Evolutionary conservation across 2,797 vertebrate species (phyloP), one percentile per base, ranked within the genome.

Genomic region (Myotis myotis): DNA sequence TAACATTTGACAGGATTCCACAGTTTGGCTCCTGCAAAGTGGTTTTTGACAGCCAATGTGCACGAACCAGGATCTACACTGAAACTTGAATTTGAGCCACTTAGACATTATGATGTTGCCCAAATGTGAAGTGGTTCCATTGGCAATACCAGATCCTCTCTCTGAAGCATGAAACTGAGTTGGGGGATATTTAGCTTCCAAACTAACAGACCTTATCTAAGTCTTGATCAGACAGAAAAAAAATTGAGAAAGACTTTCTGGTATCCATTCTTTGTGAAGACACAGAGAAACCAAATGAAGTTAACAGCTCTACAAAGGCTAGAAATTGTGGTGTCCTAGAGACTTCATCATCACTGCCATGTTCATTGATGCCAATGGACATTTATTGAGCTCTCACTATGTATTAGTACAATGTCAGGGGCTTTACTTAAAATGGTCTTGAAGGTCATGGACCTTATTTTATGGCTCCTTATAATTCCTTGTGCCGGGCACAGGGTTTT

Each of bases 41-140:
- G 85, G 94, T 89, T 97, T 96, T 92, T 88, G 96, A 97, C 96
- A 97, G 96, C 76, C 97, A 97, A 96, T 95, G 86, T 97, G 96
- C 33, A 97, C 92, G 84, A 97, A 93, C 75, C 75, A 95, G 36
- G 76, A 96, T 89, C 38, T 89, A 95, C 80, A 78, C 64, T 89
- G 44, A 88, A 76, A 72, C 23, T 97, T 97, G 97, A 97, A 96
- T 93, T 76, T 44, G 86, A 97, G 97, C 97, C 97, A 97, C 51
- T 38, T 62, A 94, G 92, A 97, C 86, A 95, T 95, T 84, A 95
- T 89, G 87, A 97, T 93, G 90, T 89, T 96, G 88, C 96, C 94
- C 94, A 96, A 97, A 96, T 96, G 93, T 92, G 94, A 96, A 96
- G 95, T 96, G 97, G 96, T 96, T 93, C 94, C 96, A 97, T 79